Conservation (phyloP, 1,140 invertebrate species). For the Lordiphosa stackelbergi region DNA sequence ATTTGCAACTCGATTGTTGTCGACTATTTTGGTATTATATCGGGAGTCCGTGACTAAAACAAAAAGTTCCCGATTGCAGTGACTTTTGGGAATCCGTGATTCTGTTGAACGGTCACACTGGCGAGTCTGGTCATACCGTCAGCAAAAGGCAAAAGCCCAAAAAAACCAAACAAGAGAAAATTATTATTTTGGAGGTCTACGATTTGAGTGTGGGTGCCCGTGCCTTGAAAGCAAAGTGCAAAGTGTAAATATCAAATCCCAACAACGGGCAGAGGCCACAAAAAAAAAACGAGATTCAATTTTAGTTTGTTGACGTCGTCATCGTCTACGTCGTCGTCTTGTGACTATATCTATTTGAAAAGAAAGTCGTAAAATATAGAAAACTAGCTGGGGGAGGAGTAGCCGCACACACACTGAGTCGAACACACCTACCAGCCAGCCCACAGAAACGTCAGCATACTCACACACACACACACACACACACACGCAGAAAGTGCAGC, state of each 20-base stretch:
- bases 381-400: conserved; percentile 65
- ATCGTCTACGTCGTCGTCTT: conserved; percentile 63
- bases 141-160: conserved; percentile 28
- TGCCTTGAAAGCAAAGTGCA: conserved; percentile 33
- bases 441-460: conserved; percentile 17
- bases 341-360: conserved; percentile 57
- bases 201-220: conserved; percentile 24
- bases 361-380: conserved; percentile 71
- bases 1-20: too few relatives aligned
- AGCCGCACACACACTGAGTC: conserved; percentile 22
- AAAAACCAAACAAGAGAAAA: conserved; percentile 42
- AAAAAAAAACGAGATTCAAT: conserved; percentile 8
- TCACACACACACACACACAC: conserved; percentile 24
- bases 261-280: too few relatives aligned
- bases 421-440: conserved; percentile 16
- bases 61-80: too few relatives aligned
- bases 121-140: not conserved
- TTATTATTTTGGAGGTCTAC: conserved; percentile 6
- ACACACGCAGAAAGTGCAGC: conserved; percentile 45
- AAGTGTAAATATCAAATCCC: conserved; percentile 37
- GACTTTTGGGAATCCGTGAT: too few relatives aligned
- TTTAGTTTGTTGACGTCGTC: conserved; percentile 53
- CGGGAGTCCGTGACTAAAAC: too few relatives aligned
- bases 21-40: too few relatives aligned
- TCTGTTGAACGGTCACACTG: too few relatives aligned